Conservation (phyloP, 2,888 invertebrate species). For the Dynastes hyllus region DNA sequence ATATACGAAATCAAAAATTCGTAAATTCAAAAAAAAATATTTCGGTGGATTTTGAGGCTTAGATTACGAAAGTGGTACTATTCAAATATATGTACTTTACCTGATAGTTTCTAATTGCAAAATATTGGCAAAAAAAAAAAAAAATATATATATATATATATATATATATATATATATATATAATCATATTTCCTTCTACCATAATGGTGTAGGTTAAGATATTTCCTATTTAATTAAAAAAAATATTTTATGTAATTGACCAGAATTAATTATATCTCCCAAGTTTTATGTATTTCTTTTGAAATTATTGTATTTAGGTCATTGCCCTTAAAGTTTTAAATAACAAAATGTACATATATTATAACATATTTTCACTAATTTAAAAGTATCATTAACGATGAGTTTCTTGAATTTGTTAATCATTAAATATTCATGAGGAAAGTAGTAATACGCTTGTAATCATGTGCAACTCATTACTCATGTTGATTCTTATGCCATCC, state of each 20-base stretch:
- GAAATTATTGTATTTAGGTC: constrained; percentile 22
- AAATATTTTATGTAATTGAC: background rate
- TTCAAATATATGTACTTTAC: background rate
- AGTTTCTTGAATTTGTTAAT: background rate
- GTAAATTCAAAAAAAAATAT: background rate
- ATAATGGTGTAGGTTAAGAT: too few species aligned
- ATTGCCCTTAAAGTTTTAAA: background rate
- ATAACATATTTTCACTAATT: background rate
- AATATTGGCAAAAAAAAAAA: background rate
- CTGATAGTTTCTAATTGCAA: background rate
- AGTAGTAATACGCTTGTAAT: constrained; percentile 4
- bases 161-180: too few species aligned
- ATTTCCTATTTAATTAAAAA: background rate
- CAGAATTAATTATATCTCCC: constrained; percentile 30
- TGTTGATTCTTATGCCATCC: background rate
- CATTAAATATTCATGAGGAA: constrained; percentile 11
- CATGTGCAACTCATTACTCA: background rate
- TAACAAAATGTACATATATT: background rate
- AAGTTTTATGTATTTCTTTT: constrained; percentile 12
- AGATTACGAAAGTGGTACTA: constrained; percentile 1
- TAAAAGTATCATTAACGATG: background rate
- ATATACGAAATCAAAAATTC: constrained; percentile 6
- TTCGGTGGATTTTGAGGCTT: background rate
- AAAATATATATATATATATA: too few species aligned
- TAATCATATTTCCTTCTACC: too few species aligned